phyloP scores from a whole-genome alignment of 2,113 vertebrate genomes.

The Sander lucioperca region DNA sequence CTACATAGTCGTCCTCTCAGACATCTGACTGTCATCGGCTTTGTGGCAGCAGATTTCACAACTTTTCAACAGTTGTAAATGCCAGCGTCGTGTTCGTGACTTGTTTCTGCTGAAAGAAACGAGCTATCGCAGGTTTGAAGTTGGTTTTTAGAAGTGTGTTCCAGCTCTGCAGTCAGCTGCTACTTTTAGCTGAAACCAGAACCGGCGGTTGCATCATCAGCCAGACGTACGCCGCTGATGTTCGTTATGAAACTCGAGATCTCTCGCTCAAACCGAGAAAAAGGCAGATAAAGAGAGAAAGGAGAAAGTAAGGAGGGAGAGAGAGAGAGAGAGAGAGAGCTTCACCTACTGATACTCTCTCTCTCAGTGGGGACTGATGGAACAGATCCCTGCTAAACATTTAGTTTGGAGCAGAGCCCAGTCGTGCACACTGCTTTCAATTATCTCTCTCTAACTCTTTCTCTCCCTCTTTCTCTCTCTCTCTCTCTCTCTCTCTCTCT shows the following conservation, averaged over 20 bases:
- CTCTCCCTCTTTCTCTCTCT: slow-evolving; percentile 18
- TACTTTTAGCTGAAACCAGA: slow-evolving; percentile 50
- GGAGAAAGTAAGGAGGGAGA: background rate
- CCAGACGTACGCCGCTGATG: slow-evolving; percentile 16
- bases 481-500: slow-evolving; percentile 11
- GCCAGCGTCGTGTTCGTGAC: too few species aligned
- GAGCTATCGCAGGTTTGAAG: background rate
- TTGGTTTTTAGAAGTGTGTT: background rate
- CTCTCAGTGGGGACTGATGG: slow-evolving; percentile 64
- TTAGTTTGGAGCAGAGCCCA: slow-evolving; percentile 82
- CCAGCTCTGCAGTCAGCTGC: background rate
- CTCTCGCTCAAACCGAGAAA: background rate
- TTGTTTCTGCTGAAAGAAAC: too few species aligned
- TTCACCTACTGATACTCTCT: background rate
- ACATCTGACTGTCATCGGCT: too few species aligned
- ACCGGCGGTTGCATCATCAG: slow-evolving; percentile 61
- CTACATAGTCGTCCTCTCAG: too few species aligned
- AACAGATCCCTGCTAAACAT: slow-evolving; percentile 81
- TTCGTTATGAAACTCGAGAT: slow-evolving; percentile 29
- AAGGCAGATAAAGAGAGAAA: background rate
- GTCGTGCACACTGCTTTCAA: slow-evolving; percentile 74
- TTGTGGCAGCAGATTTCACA: too few species aligned
- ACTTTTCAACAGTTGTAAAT: too few species aligned
- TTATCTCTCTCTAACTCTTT: slow-evolving; percentile 67
- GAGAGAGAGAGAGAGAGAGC: slow-evolving; percentile 6